Percentiles rank a stretch among this genome's conserved stretches.
Conservation (phyloP, 2,797 vertebrate genomes). For the Steatocranus sp. region DNA sequence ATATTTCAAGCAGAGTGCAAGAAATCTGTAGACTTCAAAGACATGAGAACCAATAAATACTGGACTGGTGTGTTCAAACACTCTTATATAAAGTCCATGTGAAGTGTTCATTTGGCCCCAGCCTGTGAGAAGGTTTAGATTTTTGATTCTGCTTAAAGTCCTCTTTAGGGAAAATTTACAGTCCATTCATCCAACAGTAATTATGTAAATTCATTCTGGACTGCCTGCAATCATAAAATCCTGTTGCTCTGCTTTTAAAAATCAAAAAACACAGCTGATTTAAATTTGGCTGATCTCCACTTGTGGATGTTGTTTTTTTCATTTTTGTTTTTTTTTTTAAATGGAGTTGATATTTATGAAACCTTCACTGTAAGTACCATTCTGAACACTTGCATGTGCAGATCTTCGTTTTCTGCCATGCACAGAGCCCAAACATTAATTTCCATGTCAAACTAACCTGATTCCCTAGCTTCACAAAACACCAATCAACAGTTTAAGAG, state of each 20-base stretch:
- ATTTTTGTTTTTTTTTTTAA: fast-evolving
- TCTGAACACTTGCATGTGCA: not conserved
- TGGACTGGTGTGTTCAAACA: not conserved
- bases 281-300: not conserved
- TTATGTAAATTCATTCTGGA: not conserved
- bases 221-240: not conserved
- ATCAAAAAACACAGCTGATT: too few species aligned
- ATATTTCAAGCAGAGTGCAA: not conserved
- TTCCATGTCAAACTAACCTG: not conserved
- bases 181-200: not conserved
- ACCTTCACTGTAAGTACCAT: not conserved
- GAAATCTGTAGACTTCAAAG: not conserved
- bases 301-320: not conserved
- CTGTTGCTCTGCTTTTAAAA: not conserved
- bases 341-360: not conserved
- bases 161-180: not conserved
- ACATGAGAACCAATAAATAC: not conserved
- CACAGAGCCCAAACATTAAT: not conserved
- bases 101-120: not conserved
- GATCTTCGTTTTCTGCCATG: not conserved
- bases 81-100: not conserved
- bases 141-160: not conserved
- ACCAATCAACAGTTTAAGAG: not conserved
- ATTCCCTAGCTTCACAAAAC: not conserved
- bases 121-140: not conserved